phyloP scores from a whole-genome alignment of 2,797 vertebrate genomes.

The Thaleichthys pacificus region DNA sequence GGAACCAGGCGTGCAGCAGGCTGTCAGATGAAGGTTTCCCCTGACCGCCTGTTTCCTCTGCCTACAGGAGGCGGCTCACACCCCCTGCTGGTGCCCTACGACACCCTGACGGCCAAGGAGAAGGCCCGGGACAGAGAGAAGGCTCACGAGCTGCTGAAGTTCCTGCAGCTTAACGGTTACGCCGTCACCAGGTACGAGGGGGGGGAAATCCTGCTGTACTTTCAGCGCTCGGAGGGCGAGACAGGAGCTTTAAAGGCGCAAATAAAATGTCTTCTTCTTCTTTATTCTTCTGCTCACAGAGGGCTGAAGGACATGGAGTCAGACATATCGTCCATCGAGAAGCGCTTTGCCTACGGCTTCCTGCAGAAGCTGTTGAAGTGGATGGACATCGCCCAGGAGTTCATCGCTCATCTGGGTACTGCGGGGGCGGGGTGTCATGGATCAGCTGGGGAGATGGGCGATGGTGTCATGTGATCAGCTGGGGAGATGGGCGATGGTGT shows the following conservation, averaged over 20 bases:
- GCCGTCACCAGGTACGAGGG: slow-evolving; percentile 83
- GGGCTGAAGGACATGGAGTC: slow-evolving; percentile 96
- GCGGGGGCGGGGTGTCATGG: too few species aligned
- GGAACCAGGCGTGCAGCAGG: too few species aligned
- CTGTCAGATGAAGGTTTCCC: neutral
- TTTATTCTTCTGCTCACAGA: slow-evolving; percentile 61
- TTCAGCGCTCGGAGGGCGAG: neutral
- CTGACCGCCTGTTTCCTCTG: slow-evolving; percentile 2
- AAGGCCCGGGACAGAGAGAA: slow-evolving; percentile 93
- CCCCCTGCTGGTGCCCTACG: slow-evolving; percentile 92
- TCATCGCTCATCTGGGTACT: slow-evolving; percentile 91
- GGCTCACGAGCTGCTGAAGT: slow-evolving; percentile 89
- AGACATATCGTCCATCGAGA: slow-evolving; percentile 94
- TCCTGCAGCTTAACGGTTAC: slow-evolving; percentile 92
- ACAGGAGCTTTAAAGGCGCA: neutral
- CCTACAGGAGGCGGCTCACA: slow-evolving; percentile 89
- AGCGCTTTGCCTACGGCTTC: slow-evolving; percentile 93
- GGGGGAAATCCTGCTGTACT: too few species aligned
- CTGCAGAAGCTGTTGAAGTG: slow-evolving; percentile 90
- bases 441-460: too few species aligned
- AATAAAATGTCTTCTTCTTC: neutral
- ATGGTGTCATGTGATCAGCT: too few species aligned
- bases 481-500: too few species aligned
- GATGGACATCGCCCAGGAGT: slow-evolving; percentile 96
- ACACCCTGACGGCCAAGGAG: slow-evolving; percentile 94